Evolutionary conservation across 2,113 vertebrate species (phyloP), one percentile per base, ranked within the genome.

Genomic region (Platichthys stellatus): DNA sequence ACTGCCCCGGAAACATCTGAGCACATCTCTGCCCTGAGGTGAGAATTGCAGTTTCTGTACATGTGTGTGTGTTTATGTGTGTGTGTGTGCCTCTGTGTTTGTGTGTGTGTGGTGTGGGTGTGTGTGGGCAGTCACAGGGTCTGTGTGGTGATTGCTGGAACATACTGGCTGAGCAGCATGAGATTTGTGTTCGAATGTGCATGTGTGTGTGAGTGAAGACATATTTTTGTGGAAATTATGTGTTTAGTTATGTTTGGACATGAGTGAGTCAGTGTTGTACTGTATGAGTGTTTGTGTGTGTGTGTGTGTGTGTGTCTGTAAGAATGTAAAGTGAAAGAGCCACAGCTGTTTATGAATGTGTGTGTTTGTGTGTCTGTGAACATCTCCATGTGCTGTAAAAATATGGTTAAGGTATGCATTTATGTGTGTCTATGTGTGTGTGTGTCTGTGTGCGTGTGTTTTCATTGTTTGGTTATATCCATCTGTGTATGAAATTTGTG

Each of bases 1-100:
- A 89, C 88, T 92, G 88, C 91, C 87, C 91, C 80, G 87, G 90
- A 93, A 93, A 93, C 91, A 93, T 90, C 91, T 90, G 86, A 89
- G 90, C 90, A 92, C 90, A 92, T 91, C 88, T 91, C 87, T 93
- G 89, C 89, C 92, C 92, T 31, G 88, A 90, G 88, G 91, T 90
- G 87, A 91, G 86, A 88, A 81, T 82, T 88, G 85, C 69, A 85
- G 82, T 86, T 54, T 86, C 83, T 68, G 83, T 80, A 69, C 24
- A 49, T 63, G 59, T 78, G 85, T 74, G 69, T 82, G 74, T 82
- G 78, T 71, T 69, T 82, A 62, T 66, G 58, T 61, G 81, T 59
- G 72, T 49, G 71, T 79, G 72, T 69, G 66, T 51, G 47, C 24
- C 24, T 24, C 24, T 51, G 49, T 51, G 51, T 35, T 49, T 63